Conservation (phyloP, 2,113 vertebrate species). For the Stigmatopora argus region DNA sequence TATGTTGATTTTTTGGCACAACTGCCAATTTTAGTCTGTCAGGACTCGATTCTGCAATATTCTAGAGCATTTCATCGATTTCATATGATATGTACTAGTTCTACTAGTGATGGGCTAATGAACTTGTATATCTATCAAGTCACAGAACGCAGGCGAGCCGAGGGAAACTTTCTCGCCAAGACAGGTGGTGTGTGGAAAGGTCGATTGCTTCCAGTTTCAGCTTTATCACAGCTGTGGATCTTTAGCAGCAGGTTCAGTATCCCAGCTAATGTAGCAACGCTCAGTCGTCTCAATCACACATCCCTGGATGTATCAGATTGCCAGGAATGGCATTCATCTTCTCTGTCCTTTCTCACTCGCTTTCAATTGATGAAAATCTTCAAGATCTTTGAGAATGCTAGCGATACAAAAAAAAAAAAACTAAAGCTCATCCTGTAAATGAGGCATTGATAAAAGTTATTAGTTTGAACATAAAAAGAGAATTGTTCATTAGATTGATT, state of each 20-base stretch:
- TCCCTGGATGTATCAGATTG: slow-evolving; percentile 70
- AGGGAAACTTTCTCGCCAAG: not conserved
- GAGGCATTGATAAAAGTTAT: not conserved
- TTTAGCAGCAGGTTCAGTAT: slow-evolving; percentile 67
- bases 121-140: not conserved
- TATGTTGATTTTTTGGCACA: too few species aligned
- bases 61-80: too few species aligned
- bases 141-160: not conserved
- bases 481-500: not conserved
- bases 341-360: slow-evolving; percentile 67
- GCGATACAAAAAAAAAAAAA: slow-evolving; percentile 21
- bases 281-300: slow-evolving; percentile 74
- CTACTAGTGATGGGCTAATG: not conserved
- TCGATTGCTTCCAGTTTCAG: slow-evolving; percentile 70
- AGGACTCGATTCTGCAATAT: too few species aligned
- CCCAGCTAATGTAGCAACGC: slow-evolving; percentile 72
- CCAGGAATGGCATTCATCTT: slow-evolving; percentile 72
- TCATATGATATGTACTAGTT: too few species aligned
- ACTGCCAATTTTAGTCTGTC: too few species aligned
- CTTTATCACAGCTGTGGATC: slow-evolving; percentile 70
- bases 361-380: slow-evolving; percentile 61
- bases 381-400: slow-evolving; percentile 55
- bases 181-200: slow-evolving; percentile 60
- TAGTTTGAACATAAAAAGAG: not conserved
- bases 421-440: not conserved